Evolutionary conservation across 1,140 invertebrate species (phyloP), one percentile per base, ranked within the genome.

Genomic region (Phthorimaea operculella): DNA sequence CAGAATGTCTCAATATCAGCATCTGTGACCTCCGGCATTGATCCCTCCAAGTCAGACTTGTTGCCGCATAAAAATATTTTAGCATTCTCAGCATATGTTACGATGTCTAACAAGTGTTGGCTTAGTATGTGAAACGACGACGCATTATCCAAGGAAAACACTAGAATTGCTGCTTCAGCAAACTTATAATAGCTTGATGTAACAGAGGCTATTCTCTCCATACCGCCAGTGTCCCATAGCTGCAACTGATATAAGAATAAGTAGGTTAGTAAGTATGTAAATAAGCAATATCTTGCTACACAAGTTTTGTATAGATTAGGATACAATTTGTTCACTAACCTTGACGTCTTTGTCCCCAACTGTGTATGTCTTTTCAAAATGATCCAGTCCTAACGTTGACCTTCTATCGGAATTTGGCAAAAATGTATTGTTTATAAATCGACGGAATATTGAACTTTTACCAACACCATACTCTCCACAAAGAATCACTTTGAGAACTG

Each of bases 391-490:
- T 59, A 98, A 85, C 5, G 96, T 97, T 0, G 95, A 96, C 73
- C 94, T 92, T 74, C 95, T 89, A 72, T 94, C 93, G 14, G 89
- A 91, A 54, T 90, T 90, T 34, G 91, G 90, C 33, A 94, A 86
- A 84, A 96, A 97, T 14, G 92, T 92, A 81, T 98, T 93, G 66
- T 93, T 96, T 28, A 94, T 91, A 80, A 96, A 98, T 61, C 96
- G 87, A 55, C 96, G 88, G 81, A 98, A 98, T 65, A 97, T 85
- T 36, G 96, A 97, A 74, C 93, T 96, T 86, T 98, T 98, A 21
- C 96, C 96, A 7, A 97, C 96, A 49, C 96, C 96, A 87, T 95
- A 98, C 87, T 98, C 96, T 21, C 96, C 96, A 82, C 94, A 96
- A 39, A 98, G 87, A 72, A 98, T 98, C 14, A 98, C 93, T 90